Percentiles rank a stretch among this genome's conserved stretches.
These are phyloP conservation scores for Eidolon helvum DNA, from an alignment of 2,113 vertebrate species.

Conservation along the genomic window DNA sequence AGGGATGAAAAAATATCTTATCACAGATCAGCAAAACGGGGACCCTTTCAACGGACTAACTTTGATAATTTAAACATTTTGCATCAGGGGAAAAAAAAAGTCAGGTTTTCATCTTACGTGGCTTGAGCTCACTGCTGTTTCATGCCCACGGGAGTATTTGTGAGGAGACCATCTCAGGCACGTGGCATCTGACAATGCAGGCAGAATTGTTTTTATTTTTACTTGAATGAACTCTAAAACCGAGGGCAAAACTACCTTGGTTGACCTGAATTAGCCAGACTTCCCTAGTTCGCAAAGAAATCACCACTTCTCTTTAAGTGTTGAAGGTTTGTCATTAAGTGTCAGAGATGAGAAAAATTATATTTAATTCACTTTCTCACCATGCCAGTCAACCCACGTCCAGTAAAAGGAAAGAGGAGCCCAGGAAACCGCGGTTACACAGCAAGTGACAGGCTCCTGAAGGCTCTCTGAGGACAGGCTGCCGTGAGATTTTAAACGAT, in stretches of 20 bases:
- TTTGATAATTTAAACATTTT: neutral
- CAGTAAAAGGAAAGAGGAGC: neutral
- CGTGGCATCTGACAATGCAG: neutral
- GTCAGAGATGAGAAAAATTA: neutral
- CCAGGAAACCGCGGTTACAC: neutral
- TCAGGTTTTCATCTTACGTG: neutral
- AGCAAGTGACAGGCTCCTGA: neutral
- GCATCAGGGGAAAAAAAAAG: neutral
- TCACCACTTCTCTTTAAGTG: neutral
- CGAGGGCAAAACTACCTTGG: conserved; percentile 44
- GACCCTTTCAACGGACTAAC: neutral
- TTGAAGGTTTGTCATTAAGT: neutral
- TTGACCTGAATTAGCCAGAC: conserved; percentile 50
- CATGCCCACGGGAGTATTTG: neutral
- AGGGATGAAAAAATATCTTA: conserved; percentile 45
- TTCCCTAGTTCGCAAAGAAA: neutral
- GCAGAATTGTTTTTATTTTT: conserved; percentile 46
- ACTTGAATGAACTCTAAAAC: conserved; percentile 27
- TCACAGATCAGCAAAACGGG: conserved; percentile 49
- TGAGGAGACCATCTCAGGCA: neutral
- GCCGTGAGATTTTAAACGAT: conserved; percentile 46
- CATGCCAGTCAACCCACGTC: neutral
- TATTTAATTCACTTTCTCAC: neutral
- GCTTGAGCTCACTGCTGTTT: neutral
- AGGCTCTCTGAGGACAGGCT: neutral